Percentiles rank a stretch among this genome's conserved stretches.
Conservation (phyloP, 2,888 invertebrate genomes). For the Eubasilissa splendida region DNA sequence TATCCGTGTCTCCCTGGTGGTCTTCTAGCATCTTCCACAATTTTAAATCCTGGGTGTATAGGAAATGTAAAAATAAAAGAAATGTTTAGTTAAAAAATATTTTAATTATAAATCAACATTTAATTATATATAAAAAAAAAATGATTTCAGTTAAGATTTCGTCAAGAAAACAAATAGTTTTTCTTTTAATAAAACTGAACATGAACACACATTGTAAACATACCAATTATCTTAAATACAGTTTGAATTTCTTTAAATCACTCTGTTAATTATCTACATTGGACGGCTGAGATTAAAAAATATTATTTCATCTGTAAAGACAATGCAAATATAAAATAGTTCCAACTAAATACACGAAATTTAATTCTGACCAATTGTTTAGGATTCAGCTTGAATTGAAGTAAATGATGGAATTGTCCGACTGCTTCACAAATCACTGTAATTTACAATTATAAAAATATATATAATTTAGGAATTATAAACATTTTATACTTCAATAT, state of each 20-base stretch:
- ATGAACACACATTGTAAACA: constrained; percentile 20
- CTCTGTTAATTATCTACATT: constrained; percentile 32
- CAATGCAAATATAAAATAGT: no score
- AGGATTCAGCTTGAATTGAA: no score
- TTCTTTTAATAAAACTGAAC: constrained; percentile 10
- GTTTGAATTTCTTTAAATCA: constrained; percentile 9
- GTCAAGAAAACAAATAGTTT: constrained; percentile 1
- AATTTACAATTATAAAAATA: no score
- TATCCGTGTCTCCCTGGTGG: no score
- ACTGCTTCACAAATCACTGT: no score
- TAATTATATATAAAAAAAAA: constrained; percentile 38
- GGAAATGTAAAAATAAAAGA: constrained; percentile 49
- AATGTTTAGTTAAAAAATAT: constrained; percentile 43
- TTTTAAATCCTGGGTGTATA: no score
- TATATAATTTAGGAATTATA: no score
- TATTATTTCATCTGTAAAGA: background rate
- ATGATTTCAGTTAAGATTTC: constrained; percentile 22
- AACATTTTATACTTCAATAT: no score
- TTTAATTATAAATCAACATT: constrained; percentile 55
- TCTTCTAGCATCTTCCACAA: no score
- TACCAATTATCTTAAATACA: constrained; percentile 8
- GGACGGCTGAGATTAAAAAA: constrained; percentile 32
- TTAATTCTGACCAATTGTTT: no score
- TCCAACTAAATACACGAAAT: no score
- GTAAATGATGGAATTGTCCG: no score